Evolutionary conservation across 2,113 vertebrate species (phyloP).

Genomic region (Daphoenositta chrysoptera): DNA sequence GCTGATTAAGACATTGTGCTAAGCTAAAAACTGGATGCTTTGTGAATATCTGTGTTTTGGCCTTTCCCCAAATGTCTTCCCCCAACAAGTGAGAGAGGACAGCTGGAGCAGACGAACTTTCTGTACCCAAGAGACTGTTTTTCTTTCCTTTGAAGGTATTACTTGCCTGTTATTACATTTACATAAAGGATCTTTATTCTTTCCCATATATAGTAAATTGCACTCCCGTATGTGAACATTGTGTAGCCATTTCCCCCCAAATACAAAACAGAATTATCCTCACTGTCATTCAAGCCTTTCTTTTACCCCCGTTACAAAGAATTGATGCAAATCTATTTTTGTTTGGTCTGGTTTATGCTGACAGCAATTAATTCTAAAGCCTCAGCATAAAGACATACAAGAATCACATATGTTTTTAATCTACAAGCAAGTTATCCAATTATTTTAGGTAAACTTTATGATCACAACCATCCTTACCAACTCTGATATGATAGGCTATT

Average conservation of each 20-base stretch:
- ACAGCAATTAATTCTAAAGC: slow-evolving; percentile 66
- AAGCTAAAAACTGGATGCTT: slow-evolving; percentile 3
- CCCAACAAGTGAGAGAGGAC: slow-evolving; percentile 21
- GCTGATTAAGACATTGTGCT: slow-evolving; percentile 9
- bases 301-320: background rate
- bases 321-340: slow-evolving; percentile 63
- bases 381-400: slow-evolving; percentile 43
- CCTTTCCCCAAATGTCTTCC: slow-evolving; percentile 12
- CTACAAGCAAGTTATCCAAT: slow-evolving; percentile 65
- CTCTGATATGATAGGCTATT: slow-evolving; percentile 38
- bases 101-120: slow-evolving; percentile 44
- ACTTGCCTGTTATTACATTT: slow-evolving; percentile 40
- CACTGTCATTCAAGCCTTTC: slow-evolving; percentile 22
- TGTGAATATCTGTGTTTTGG: slow-evolving; percentile 30
- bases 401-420: slow-evolving; percentile 62
- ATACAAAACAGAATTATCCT: slow-evolving; percentile 36
- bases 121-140: background rate
- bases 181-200: slow-evolving; percentile 18
- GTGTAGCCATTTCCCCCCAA: background rate
- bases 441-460: slow-evolving; percentile 70
- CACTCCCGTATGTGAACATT: background rate
- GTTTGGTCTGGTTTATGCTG: slow-evolving; percentile 57
- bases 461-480: slow-evolving; percentile 63
- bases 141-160: slow-evolving; percentile 49
- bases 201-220: slow-evolving; percentile 59